Conservation (phyloP, 1,140 invertebrate species). For the Bombus impatiens region DNA sequence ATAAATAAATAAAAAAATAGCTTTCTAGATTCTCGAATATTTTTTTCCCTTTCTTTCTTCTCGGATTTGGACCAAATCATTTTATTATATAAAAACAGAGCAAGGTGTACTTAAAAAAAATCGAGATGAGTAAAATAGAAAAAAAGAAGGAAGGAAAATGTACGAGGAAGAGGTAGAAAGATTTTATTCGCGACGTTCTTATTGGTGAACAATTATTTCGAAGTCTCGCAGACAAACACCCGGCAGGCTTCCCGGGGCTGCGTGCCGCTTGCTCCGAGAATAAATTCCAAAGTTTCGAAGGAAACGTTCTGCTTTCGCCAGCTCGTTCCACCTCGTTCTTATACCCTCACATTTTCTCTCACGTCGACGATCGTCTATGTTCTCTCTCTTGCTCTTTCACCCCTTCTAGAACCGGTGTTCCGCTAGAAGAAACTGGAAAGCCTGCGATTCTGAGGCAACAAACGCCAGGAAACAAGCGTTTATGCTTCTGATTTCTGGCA, state of each 20-base stretch:
- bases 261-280: constrained; percentile 54
- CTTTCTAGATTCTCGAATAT: too few species aligned
- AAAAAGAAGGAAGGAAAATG: background rate
- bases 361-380: background rate
- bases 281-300: constrained; percentile 74
- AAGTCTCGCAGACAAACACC: constrained; percentile 58
- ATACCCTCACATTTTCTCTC: constrained; percentile 21
- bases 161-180: background rate
- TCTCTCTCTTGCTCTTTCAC: background rate
- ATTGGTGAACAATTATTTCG: constrained; percentile 57
- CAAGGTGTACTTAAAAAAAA: background rate
- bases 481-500: constrained; percentile 28
- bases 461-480: constrained; percentile 30
- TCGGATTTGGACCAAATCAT: too few species aligned
- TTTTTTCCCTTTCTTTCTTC: too few species aligned
- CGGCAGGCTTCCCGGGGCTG: constrained; percentile 52
- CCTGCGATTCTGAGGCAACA: constrained; percentile 26
- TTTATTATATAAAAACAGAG: too few species aligned
- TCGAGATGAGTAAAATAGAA: background rate
- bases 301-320: constrained; percentile 43
- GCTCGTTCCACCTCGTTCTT: constrained; percentile 7
- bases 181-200: constrained; percentile 35
- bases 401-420: constrained; percentile 3
- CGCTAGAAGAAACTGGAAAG: constrained; percentile 42
- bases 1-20: too few species aligned